Base-by-base conservation (phyloP, 2,113 vertebrate genomes). In the Microcebus ravelobensis region DNA sequence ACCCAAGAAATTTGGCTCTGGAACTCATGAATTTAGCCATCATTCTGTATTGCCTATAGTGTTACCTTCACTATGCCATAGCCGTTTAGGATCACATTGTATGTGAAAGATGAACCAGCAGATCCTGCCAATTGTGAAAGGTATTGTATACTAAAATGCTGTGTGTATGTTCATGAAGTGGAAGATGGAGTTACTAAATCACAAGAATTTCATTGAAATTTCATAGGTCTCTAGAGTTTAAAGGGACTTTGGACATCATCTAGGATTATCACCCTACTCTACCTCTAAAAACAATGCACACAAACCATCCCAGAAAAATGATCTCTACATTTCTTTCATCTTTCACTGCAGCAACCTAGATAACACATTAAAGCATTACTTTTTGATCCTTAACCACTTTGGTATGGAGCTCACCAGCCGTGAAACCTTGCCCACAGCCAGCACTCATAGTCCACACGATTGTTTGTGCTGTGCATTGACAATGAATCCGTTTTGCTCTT, bases 151-250 rank as follows among this genome's bases (percentile, higher is more conserved):
- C 39, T 81, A 80, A 76, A 87, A 93, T 76, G 45, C 59, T n/a
- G 14, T 74, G 13, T 80, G 50, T 11, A 67, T 59, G 61, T 82
- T 86, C 34, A 90, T 81, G 15, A 95, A 80, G 61, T 88, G 31
- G 55, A 92, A 76, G 4, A 91, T 67, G 79, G 59, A 87, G 83
- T 87, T 84, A 34, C 57, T 90, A 70, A 83, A 12, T 76, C 52
- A 65, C 42, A 92, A 81, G 8, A 55, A 91, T 90, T 63, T 67
- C 77, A 81, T 12, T 93, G 48, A 93, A 92, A 90, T 90, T 86
- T 87, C 63, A 42, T 25, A 91, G 52, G 11, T 7, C 57, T 84
- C 18, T 83, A 76, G 63, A 94, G 18, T 81, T 79, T 88, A 90
- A 57, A 55, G 52, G 83, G 63, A 87, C 34, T 91, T 91, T 70